Conservation (phyloP, 2,888 invertebrate species). For the Macrophya alboannulata region DNA sequence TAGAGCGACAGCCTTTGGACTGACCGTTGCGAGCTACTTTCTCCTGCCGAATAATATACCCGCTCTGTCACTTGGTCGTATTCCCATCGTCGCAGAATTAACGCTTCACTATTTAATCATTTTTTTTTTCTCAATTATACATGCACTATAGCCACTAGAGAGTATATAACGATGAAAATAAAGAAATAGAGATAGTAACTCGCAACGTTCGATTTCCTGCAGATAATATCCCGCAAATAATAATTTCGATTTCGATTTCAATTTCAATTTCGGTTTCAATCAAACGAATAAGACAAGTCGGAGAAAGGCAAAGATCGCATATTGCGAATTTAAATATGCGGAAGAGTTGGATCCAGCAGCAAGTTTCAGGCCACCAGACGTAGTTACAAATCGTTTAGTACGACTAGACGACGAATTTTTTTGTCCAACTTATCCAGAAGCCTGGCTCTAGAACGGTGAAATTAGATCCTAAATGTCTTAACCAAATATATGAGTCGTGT, state of each 20-base stretch:
- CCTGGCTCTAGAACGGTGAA: not conserved
- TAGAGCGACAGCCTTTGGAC: conserved; percentile 38
- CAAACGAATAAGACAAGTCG: not conserved
- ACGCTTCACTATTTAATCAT: not conserved
- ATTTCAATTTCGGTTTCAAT: conserved; percentile 29
- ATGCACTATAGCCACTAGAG: conserved; percentile 1
- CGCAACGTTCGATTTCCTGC: conserved; percentile 34
- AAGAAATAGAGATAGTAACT: conserved; percentile 8
- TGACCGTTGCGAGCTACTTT: conserved; percentile 48
- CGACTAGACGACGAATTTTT: not conserved
- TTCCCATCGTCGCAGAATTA: conserved; percentile 14
- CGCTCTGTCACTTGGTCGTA: conserved; percentile 19
- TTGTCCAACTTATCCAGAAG: not conserved
- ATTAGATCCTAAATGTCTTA: not conserved
- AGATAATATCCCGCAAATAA: not conserved
- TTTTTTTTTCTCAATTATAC: not conserved
- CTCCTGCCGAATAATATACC: conserved; percentile 19
- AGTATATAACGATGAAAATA: not conserved
- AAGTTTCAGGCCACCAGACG: not conserved
- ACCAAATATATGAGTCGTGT: not conserved
- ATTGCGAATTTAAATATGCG: conserved; percentile 16
- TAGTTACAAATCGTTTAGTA: not conserved
- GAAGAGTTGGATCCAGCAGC: not conserved
- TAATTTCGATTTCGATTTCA: conserved; percentile 4
- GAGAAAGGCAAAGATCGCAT: conserved; percentile 17